These are phyloP conservation scores for Phalloptychus januarius DNA, from an alignment of 2,797 vertebrate genomes.

Conservation along the genomic window DNA sequence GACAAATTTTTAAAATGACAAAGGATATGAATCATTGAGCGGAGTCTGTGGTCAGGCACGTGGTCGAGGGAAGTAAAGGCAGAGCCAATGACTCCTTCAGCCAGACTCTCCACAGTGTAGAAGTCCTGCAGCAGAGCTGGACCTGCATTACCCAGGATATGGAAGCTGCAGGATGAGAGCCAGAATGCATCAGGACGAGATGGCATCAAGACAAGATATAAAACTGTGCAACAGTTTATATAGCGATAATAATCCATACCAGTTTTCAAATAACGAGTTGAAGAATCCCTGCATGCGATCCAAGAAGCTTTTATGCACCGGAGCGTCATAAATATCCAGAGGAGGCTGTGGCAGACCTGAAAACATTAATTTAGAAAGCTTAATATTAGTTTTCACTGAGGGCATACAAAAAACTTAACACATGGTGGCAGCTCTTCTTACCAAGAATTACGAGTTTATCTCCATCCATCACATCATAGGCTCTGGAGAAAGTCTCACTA, in stretches of 20 bases:
- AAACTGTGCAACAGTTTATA: not conserved
- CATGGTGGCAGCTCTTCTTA: conserved; percentile 62
- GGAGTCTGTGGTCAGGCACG: conserved; percentile 93
- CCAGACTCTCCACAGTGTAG: conserved; percentile 88
- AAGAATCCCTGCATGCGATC: conserved; percentile 98
- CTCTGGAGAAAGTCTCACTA: conserved; percentile 86
- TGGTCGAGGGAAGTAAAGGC: conserved; percentile 89
- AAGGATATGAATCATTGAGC: conserved; percentile 96
- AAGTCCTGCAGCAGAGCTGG: conserved; percentile 93
- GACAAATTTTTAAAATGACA: not conserved
- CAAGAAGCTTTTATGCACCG: conserved; percentile 86
- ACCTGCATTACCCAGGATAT: conserved; percentile 89
- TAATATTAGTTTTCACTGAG: conserved; percentile 35
- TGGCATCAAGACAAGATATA: not conserved
- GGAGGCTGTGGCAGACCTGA: conserved; percentile 88
- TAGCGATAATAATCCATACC: conserved; percentile 79
- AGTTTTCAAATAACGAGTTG: conserved; percentile 89
- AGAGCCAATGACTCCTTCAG: conserved; percentile 86
- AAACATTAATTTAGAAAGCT: not conserved
- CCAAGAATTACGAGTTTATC: conserved; percentile 93
- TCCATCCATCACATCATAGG: conserved; percentile 89
- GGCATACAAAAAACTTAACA: conserved; percentile 21
- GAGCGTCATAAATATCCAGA: conserved; percentile 87
- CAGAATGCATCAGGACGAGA: not conserved
- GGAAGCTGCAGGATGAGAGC: conserved; percentile 80